Base-by-base conservation (phyloP, 2,888 invertebrate species). In the Tortrix viridana region DNA sequence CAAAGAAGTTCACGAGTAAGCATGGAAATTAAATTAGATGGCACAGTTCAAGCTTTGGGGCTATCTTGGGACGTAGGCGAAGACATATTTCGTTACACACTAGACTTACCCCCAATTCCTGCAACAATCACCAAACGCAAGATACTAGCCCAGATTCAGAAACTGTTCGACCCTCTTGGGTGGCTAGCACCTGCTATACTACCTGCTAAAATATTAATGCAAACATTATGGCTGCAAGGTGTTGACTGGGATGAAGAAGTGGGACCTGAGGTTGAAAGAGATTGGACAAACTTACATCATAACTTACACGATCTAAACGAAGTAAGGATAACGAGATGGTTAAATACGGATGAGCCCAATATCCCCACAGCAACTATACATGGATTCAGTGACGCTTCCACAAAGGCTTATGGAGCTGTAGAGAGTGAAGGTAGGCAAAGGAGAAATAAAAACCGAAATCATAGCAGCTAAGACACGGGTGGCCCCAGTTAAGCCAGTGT, bases 121-220 rank as follows among this genome's bases (percentile, higher is more conserved):
- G 5, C 46, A 46, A 55, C 4, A 5, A 68, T 69, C 6, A 74
- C 73, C 6, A 75, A 74, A 59, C 64, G 72, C 64, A 67, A 12
- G 2, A 66, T 71, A 12, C 56, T 74, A 3, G 65, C 73, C 1
- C 72, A 74, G 32, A 61, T 68, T 3, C 66, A 66, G 44, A 62
- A 62, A 47, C 53, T 71, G 2, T 71, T 69, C 52, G 69, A 71
- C 26, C 72, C 73, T 9, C 52, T 75, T 12, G 73, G 73, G 7
- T 72, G 73, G 74, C 46, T 74, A 18, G 65, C 74, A 32, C 67
- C 69, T n/a, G 20, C n/a, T 5, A 56, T 67, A 14, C 43, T 71
- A 2, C 43, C 20, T n/a, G 64, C 65, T 7, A 70, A 72, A 60
- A 65, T 72, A 6, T 20, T 71, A 1, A 60, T 69, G 9, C 71